Evolutionary conservation across 2,888 invertebrate species (phyloP).

Genomic region (Trichacis sp.): DNA sequence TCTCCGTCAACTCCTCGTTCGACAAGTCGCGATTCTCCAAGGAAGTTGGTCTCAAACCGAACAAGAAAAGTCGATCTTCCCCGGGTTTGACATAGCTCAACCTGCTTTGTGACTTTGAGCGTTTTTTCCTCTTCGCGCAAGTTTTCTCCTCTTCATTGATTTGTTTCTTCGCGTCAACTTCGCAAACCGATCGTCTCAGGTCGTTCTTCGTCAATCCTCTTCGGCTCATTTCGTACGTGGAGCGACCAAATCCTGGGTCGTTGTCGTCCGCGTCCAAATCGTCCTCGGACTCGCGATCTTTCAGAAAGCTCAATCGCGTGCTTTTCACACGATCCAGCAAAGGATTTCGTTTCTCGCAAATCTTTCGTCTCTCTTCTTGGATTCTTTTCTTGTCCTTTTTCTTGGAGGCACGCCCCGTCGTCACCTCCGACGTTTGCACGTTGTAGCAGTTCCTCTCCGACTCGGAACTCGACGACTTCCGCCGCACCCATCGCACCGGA

Average conservation of each 20-base stretch:
- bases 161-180: conserved; percentile 54
- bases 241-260: conserved; percentile 51
- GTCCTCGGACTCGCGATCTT: conserved; percentile 55
- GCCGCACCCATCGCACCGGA: conserved; percentile 74
- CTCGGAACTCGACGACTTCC: conserved; percentile 75
- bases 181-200: conserved; percentile 58
- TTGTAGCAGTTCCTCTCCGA: conserved; percentile 79
- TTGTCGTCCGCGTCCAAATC: conserved; percentile 44
- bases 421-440: conserved; percentile 71
- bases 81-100: conserved; percentile 43
- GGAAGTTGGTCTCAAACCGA: conserved; percentile 51
- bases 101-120: conserved; percentile 63
- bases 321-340: conserved; percentile 79
- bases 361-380: conserved; percentile 66
- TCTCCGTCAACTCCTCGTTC: conserved; percentile 36
- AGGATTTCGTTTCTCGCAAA: conserved; percentile 78
- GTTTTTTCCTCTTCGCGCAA: conserved; percentile 55
- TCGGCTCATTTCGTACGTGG: conserved; percentile 55
- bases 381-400: conserved; percentile 73
- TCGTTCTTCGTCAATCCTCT: conserved; percentile 53
- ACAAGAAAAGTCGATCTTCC: conserved; percentile 50
- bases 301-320: conserved; percentile 78
- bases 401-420: conserved; percentile 69
- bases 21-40: conserved; percentile 43
- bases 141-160: conserved; percentile 52